These are phyloP conservation scores for Micrasema minimum DNA, from an alignment of 1,140 invertebrate genomes.

Conservation along the genomic window DNA sequence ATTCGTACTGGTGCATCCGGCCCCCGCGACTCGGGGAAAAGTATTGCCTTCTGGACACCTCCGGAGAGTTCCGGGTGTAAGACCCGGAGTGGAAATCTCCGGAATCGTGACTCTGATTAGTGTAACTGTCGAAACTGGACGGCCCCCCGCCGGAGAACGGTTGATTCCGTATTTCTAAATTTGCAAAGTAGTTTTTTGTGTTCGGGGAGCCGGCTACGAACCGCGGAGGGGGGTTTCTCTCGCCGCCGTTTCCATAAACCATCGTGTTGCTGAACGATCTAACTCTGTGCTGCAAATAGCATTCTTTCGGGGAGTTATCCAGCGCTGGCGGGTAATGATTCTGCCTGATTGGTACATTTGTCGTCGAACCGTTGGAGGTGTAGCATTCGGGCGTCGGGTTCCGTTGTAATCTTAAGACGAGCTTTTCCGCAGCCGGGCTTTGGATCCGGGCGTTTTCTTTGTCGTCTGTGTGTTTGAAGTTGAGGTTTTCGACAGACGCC, in stretches of 20 bases:
- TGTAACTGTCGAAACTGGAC: constrained; percentile 46
- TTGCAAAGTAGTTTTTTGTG: constrained; percentile 48
- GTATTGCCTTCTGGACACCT: constrained; percentile 46
- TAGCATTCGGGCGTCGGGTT: constrained; percentile 26
- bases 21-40: constrained; percentile 41
- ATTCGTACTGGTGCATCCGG: constrained; percentile 7
- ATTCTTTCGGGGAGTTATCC: constrained; percentile 38
- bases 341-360: constrained; percentile 6
- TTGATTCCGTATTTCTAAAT: constrained; percentile 49
- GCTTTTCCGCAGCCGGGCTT: constrained; percentile 11
- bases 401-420: constrained; percentile 16
- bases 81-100: constrained; percentile 34
- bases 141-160: constrained; percentile 48
- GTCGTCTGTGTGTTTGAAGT: constrained; percentile 13
- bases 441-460: constrained; percentile 24
- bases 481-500: constrained; percentile 34
- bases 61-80: constrained; percentile 41
- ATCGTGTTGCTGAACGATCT: constrained; percentile 49
- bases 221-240: constrained; percentile 36
- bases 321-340: constrained; percentile 3
- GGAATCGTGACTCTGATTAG: constrained; percentile 27
- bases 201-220: constrained; percentile 42
- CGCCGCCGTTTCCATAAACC: constrained; percentile 16
- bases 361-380: constrained; percentile 18
- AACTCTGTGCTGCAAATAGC: constrained; percentile 24